These are phyloP conservation scores for Drosophila watanabei DNA, from an alignment of 1,140 invertebrate genomes.

Conservation along the genomic window DNA sequence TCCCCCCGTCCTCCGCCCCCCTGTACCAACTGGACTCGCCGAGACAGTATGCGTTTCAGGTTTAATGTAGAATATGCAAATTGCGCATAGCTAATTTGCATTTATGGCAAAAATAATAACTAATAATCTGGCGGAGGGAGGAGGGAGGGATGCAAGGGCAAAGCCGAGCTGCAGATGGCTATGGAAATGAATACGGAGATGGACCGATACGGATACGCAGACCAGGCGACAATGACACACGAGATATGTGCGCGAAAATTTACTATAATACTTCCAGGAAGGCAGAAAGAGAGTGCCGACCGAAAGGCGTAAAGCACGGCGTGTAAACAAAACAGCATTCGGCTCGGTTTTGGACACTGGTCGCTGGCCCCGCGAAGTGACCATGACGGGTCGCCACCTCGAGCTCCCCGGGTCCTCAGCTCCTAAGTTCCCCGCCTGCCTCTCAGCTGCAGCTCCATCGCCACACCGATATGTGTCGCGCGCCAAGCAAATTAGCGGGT, in stretches of 20 bases:
- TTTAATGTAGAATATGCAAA: conserved; percentile 83
- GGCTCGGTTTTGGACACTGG: conserved; percentile 51
- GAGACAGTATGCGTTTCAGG: conserved; percentile 46
- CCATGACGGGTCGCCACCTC: conserved; percentile 65
- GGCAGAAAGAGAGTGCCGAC: conserved; percentile 66
- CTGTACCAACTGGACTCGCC: conserved; percentile 38
- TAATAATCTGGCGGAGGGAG: conserved; percentile 67
- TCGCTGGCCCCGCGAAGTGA: conserved; percentile 60
- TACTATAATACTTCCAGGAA: conserved; percentile 83
- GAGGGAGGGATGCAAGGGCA: conserved; percentile 9
- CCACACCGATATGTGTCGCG: conserved; percentile 65
- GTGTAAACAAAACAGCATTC: conserved; percentile 66
- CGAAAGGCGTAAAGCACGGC: conserved; percentile 35
- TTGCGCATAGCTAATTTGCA: conserved; percentile 79
- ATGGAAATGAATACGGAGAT: conserved; percentile 13
- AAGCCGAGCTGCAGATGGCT: conserved; percentile 35
- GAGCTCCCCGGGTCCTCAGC: conserved; percentile 8
- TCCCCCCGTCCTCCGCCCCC: neutral
- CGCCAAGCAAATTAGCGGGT: conserved; percentile 81
- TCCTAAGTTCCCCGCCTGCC: neutral
- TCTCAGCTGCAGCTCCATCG: conserved; percentile 4
- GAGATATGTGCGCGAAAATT: conserved; percentile 81
- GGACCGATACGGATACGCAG: conserved; percentile 25
- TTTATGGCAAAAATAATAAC: conserved; percentile 82
- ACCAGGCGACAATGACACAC: conserved; percentile 64